Base-by-base conservation (phyloP, 2,797 vertebrate species). In the Astyanax mexicanus region DNA sequence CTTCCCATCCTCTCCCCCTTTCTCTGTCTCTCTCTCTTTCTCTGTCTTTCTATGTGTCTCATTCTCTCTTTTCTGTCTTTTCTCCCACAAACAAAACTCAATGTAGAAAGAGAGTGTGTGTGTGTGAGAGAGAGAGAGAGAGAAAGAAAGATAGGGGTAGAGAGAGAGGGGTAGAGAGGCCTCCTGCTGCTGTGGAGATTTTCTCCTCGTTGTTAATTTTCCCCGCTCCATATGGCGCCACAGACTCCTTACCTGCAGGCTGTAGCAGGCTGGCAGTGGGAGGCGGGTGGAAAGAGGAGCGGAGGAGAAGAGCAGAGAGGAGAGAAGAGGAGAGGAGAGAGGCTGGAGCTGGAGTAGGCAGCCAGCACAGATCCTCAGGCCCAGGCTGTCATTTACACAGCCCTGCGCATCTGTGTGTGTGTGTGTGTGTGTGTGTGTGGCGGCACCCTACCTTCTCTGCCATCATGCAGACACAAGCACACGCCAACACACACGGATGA, bases 131-230 rank as follows among this genome's bases (percentile, higher is more conserved):
- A 90, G 67, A 49, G 57, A 75, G 77, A 64, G 67, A 70, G 72
- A 75, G 83, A 81, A 77, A 78, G 78, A 75, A 71, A 75, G 76
- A 57, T 80, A 82, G 75, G 82, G 80, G 81, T 77, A 78, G 78
- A 75, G 71, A 75, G 76, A 57, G 83, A 82, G 78, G 80, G 75
- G 75, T 89, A 90, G 90, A 90, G 90, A 82, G 95, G 85, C 96
- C 93, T 94, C 97, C 96, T 72, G 94, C 96, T 96, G 96, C 92
- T 94, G 90, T 89, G 93, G 96, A 95, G 96, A 97, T 98, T 98
- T 97, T 96, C 96, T 96, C 97, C 96, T 98, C 94, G 94, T 96
- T 99, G 97, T 99, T 99, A 99, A 99, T 99, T 99, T 98, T 97
- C 97, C 96, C 93, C 91, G 94, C 97, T 97, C 97, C 98, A 98